phyloP scores from a whole-genome alignment of 92 coral and sea anemone species.

The Montipora capitata region DNA sequence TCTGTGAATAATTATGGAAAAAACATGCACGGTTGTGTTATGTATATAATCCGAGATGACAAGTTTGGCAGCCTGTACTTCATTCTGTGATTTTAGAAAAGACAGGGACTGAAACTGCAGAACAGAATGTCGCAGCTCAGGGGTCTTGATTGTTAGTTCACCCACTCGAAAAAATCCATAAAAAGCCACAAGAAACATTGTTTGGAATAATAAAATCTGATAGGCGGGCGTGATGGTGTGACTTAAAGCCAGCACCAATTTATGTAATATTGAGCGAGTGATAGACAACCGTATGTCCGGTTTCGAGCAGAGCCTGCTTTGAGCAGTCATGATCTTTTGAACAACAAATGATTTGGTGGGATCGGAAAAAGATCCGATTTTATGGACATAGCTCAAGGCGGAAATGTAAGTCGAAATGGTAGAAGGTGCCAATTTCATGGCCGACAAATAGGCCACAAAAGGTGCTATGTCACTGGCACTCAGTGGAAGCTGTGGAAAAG shows the following conservation, averaged over 20 bases:
- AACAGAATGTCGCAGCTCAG: slow-evolving; percentile 8
- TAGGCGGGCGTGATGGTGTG: slow-evolving; percentile 27
- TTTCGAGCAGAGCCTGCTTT: slow-evolving; percentile 8
- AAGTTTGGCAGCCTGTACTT: slow-evolving; percentile 4
- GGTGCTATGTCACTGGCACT: neutral
- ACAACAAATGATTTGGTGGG: slow-evolving; percentile 2
- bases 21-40: slow-evolving; percentile 21
- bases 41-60: neutral
- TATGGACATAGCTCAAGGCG: neutral
- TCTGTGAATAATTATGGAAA: slow-evolving; percentile 24
- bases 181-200: slow-evolving; percentile 22
- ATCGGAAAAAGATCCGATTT: neutral
- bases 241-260: slow-evolving; percentile 18
- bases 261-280: neutral
- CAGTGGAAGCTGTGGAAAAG: neutral
- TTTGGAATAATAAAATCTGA: slow-evolving; percentile 23
- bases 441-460: neutral
- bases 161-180: slow-evolving; percentile 29
- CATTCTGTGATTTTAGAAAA: slow-evolving; percentile 24
- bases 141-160: slow-evolving; percentile 35
- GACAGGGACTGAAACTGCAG: slow-evolving; percentile 12
- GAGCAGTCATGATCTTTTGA: slow-evolving; percentile 6
- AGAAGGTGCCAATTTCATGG: neutral
- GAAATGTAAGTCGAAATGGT: neutral
- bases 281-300: neutral